phyloP scores from a whole-genome alignment of 2,797 vertebrate species.

The Aplochiton taeniatus region DNA sequence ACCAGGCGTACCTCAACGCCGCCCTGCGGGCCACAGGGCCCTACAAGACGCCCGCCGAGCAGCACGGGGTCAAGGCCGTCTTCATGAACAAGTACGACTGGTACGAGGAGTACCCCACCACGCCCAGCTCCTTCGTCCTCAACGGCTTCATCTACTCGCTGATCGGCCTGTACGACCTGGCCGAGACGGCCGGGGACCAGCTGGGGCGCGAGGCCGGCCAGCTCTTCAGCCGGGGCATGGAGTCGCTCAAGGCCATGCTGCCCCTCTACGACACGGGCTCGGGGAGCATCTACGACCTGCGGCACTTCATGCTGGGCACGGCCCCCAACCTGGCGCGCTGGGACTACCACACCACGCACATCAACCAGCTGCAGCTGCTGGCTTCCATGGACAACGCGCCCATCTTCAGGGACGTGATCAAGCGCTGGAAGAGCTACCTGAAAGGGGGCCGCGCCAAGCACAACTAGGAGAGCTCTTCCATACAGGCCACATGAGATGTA shows the following conservation, averaged over 20 bases:
- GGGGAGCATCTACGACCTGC: conserved; percentile 96
- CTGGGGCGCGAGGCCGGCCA: conserved; percentile 83
- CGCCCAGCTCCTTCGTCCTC: conserved; percentile 94
- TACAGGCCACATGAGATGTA: neutral
- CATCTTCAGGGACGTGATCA: conserved; percentile 90
- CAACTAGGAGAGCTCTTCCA: conserved; percentile 80
- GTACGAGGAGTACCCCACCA: conserved; percentile 99
- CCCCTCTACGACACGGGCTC: conserved; percentile 96
- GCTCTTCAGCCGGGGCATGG: conserved; percentile 90
- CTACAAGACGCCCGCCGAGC: conserved; percentile 88
- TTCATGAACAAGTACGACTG: conserved; percentile 96
- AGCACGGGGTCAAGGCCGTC: conserved; percentile 90
- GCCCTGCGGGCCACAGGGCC: conserved; percentile 89
- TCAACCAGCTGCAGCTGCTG: conserved; percentile 97
- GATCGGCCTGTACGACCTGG: conserved; percentile 91
- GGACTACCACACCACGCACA: conserved; percentile 99
- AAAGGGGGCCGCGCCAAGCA: conserved; percentile 95
- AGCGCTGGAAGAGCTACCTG: conserved; percentile 96
- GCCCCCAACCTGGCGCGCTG: conserved; percentile 97
- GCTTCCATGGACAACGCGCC: conserved; percentile 86
- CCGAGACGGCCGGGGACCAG: conserved; percentile 89
- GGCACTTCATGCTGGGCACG: conserved; percentile 91
- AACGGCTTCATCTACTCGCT: conserved; percentile 98
- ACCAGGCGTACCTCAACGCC: conserved; percentile 84
- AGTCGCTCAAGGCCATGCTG: conserved; percentile 95